Percentiles rank a stretch among this genome's conserved stretches.
Conservation (phyloP, 2,888 invertebrate species). For the Criorhina ranunculi region DNA sequence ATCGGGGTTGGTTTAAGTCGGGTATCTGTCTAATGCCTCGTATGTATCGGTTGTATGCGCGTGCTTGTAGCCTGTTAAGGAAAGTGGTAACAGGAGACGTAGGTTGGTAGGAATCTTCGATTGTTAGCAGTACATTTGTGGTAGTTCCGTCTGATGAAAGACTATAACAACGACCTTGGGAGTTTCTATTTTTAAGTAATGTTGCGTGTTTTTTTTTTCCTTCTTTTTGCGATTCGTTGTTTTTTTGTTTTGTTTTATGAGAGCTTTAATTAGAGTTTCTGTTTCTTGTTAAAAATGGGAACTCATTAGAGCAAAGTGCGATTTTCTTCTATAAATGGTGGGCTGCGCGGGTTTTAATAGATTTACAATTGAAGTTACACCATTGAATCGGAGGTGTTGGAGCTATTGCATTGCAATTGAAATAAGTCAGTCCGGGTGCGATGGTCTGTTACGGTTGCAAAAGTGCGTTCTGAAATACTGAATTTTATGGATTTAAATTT, state of each 20-base stretch:
- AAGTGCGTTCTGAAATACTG: constrained; percentile 7
- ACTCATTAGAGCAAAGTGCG: constrained; percentile 17
- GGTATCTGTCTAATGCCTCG: not conserved
- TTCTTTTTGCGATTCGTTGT: not conserved
- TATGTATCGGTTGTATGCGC: not conserved
- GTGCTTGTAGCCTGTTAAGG: constrained; percentile 6
- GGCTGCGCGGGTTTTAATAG: constrained; percentile 3
- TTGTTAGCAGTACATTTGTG: constrained; percentile 8
- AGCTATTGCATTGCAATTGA: constrained; percentile 4
- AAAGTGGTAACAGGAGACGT: constrained; percentile 30
- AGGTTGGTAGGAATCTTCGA: constrained; percentile 8
- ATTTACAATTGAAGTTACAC: constrained; percentile 15
- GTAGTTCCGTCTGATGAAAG: constrained; percentile 27
- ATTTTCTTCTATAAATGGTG: constrained; percentile 17
- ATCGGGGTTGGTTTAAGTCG: too few relatives aligned
- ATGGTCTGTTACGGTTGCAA: constrained; percentile 19
- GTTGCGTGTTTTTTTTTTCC: not conserved
- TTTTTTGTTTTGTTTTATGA: constrained; percentile 5
- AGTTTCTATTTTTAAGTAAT: constrained; percentile 17
- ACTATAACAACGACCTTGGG: constrained; percentile 40
- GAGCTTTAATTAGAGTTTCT: constrained; percentile 12
- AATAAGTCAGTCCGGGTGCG: not conserved
- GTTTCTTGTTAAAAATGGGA: constrained; percentile 21
- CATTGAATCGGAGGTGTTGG: constrained; percentile 8
- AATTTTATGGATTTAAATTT: constrained; percentile 1